Evolutionary conservation across 2,797 vertebrate species (phyloP).

Genomic region (Sternotherus odoratus): DNA sequence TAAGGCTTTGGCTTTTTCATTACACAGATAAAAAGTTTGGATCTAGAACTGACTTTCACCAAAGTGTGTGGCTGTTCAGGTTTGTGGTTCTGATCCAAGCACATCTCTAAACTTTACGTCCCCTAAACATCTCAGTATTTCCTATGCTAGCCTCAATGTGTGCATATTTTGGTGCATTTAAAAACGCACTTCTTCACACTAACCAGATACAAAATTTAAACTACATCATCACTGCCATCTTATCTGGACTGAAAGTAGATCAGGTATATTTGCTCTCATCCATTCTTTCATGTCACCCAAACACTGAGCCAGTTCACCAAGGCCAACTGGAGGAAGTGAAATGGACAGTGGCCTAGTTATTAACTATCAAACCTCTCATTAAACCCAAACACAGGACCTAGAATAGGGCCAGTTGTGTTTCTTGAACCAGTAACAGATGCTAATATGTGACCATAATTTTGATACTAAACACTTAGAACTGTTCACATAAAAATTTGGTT

Average conservation of each 20-base stretch:
- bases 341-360: not conserved
- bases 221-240: not conserved
- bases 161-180: not conserved
- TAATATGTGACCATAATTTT: not conserved
- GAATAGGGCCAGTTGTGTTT: not conserved
- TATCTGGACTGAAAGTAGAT: not conserved
- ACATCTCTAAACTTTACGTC: not conserved
- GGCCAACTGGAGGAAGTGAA: not conserved
- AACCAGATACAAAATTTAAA: not conserved
- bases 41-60: not conserved
- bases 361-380: not conserved
- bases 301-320: not conserved
- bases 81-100: not conserved
- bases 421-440: not conserved
- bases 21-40: not conserved
- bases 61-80: not conserved
- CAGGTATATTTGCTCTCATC: not conserved
- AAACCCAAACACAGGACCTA: not conserved
- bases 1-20: not conserved
- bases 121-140: not conserved
- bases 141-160: not conserved
- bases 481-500: rapidly evolving
- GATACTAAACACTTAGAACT: not conserved
- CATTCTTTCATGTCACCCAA: not conserved
- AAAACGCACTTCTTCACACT: not conserved